Evolutionary conservation across 2,113 vertebrate genomes (phyloP), one percentile per base, ranked within the genome.

Genomic region (Cynoglossus semilaevis): DNA sequence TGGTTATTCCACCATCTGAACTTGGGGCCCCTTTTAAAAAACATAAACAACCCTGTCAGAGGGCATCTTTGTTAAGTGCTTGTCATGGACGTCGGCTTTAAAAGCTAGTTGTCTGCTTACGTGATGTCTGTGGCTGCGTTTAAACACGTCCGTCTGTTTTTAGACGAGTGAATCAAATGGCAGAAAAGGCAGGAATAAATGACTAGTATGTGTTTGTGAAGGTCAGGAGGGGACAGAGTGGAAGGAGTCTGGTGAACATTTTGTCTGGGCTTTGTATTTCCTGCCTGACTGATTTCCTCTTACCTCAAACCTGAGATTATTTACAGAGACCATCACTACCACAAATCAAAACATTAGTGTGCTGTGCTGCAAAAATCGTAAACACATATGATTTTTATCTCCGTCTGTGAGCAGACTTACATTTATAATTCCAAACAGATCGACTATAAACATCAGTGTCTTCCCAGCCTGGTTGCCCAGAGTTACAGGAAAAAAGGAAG

Each of bases 321-420:
- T 60, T 58, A 35, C 44, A 48, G 70, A 61, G 48, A n/a, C 41
- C 48, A 43, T 53, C 29, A 15, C 34, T 19, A 36, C 48, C 13
- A 76, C 63, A 72, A 63, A 78, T 54, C 51, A 58, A 80, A 70
- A 69, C 60, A 68, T 61, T 67, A 46, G 58, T 49, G 71, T 16
- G 37, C 72, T 82, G 83, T 72, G 42, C 49, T 40, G 45, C 17
- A 80, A 66, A 66, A 69, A 74, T 80, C 52, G 40, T 53, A 56
- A 79, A 74, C 72, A 66, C 75, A 72, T 42, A 75, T 67, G 63
- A 77, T 73, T 80, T 43, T 42, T n/a, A 67, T 73, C 58, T 76
- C 47, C 66, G 45, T 57, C 67, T 34, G 69, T 68, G 17, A 70
- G 38, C 53, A 13, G 47, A 22, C 37, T 67, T 52, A 43, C 34